A percentile compares a stretch with the other conserved stretches of the same genome.
phyloP scores from a whole-genome alignment of 1,140 invertebrate species.

The Bombus vancouverensis region DNA sequence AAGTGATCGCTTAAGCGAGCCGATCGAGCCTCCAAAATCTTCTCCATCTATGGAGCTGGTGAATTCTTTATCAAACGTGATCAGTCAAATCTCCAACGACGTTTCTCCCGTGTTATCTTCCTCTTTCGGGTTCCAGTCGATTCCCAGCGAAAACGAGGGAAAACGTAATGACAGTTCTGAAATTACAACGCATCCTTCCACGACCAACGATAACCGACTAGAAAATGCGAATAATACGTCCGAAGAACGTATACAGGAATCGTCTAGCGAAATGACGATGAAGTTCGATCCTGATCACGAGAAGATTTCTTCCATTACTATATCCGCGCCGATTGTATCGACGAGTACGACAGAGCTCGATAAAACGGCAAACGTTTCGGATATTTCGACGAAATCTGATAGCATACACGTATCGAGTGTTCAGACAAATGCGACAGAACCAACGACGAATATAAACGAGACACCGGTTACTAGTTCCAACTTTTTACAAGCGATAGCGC shows the following conservation, averaged over 20 bases:
- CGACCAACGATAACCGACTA: too few relatives aligned
- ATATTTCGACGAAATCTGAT: not conserved
- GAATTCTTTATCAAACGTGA: conserved; percentile 77
- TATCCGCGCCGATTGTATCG: not conserved
- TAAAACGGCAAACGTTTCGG: not conserved
- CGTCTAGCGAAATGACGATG: not conserved
- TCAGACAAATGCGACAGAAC: not conserved
- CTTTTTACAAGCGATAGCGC: not conserved
- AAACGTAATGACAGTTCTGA: not conserved
- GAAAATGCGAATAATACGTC: not conserved
- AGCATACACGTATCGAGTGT: too few relatives aligned
- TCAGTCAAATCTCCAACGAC: conserved; percentile 76
- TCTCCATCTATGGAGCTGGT: conserved; percentile 73
- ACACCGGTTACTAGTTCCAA: not conserved
- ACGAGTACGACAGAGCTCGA: too few relatives aligned
- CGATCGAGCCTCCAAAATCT: conserved; percentile 38
- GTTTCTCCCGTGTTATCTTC: not conserved
- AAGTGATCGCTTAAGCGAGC: not conserved
- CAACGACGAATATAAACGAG: not conserved
- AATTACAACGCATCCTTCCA: not conserved
- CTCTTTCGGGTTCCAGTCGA: not conserved
- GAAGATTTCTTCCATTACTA: not conserved
- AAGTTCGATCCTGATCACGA: not conserved
- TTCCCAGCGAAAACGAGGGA: not conserved
- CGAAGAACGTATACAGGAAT: not conserved